Conservation (phyloP, 1,140 invertebrate species). For the Conus betulinus region DNA sequence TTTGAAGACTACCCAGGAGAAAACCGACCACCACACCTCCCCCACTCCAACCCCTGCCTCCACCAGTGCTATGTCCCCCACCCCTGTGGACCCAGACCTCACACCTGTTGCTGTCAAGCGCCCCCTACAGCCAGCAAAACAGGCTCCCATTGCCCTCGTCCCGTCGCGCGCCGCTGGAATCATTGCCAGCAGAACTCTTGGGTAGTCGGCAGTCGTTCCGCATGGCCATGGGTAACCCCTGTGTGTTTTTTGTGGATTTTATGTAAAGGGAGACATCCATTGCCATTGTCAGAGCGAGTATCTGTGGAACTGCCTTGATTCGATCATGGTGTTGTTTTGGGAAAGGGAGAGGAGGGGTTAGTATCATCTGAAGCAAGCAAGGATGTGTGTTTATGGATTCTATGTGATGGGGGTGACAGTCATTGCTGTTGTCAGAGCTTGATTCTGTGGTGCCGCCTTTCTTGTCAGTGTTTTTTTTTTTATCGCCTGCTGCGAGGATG, state of each 20-base stretch:
- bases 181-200: constrained; percentile 81
- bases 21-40: neutral
- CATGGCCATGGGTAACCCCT: constrained; percentile 90
- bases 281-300: too few species aligned
- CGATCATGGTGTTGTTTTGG: neutral
- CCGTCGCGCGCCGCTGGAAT: constrained; percentile 56
- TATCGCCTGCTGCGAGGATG: too few species aligned
- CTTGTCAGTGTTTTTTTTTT: too few species aligned
- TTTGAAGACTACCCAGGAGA: neutral
- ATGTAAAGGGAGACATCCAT: constrained; percentile 78
- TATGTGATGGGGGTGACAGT: constrained; percentile 78
- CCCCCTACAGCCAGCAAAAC: constrained; percentile 78
- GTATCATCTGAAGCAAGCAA: too few species aligned
- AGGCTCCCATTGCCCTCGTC: constrained; percentile 61
- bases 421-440: too few species aligned
- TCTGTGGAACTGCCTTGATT: neutral
- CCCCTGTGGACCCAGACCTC: neutral
- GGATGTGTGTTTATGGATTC: constrained; percentile 88
- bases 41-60: neutral
- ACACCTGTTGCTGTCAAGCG: neutral
- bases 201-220: constrained; percentile 90
- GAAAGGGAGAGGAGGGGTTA: too few species aligned
- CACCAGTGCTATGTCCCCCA: neutral
- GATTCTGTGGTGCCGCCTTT: neutral
- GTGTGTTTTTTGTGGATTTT: constrained; percentile 90